Evolutionary conservation across 2,888 invertebrate species (phyloP), one percentile per base, ranked within the genome.

Genomic region (Phortica okadai): DNA sequence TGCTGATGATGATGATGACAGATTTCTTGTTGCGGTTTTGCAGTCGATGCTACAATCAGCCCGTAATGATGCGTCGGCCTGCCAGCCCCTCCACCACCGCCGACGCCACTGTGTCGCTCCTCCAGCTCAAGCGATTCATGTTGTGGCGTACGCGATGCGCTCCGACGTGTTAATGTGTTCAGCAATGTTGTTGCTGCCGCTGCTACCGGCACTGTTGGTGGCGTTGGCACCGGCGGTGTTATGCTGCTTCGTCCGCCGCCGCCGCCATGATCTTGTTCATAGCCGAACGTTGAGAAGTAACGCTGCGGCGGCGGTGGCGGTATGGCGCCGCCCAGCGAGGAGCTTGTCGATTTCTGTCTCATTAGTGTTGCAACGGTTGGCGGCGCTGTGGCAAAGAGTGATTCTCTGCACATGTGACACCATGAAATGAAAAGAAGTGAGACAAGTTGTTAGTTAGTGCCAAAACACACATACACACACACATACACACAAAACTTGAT

Each of bases 201-300:
- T 25, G 81, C 70, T 42, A 76, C 45, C 70, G 77, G 33, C 1
- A 77, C 54, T 58, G 79, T 70, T 41, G 82, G 82, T 50, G 80
- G 77, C 50, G 82, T 82, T 62, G 88, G 82, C 44, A 82, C 79
- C 62, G 84, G 81, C 41, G 82, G 79, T 76, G 79, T 44, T 54
- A 21, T 54, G 76, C 41, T 66, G 74, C 64, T 45, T 4, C 73
- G 59, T 42, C 73, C 73, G 56, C 70, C 81, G 80, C 75, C 76
- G 79, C 72, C 73, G 81, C 33, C 33, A 33, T n/a, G 54, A 3
- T n/a, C 25, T 76, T 84, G 84, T 80, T 92, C 91, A 76, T 92
- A 92, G 76, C 91, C 92, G 73, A 92, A 92, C 42, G 92, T 92
- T 41, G 92, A 91, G 77, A 92, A 92, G 75, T 91, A 89, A 3